These are phyloP conservation scores for Melanogrammus aeglefinus DNA, from an alignment of 2,797 vertebrate genomes.

Conservation along the genomic window DNA sequence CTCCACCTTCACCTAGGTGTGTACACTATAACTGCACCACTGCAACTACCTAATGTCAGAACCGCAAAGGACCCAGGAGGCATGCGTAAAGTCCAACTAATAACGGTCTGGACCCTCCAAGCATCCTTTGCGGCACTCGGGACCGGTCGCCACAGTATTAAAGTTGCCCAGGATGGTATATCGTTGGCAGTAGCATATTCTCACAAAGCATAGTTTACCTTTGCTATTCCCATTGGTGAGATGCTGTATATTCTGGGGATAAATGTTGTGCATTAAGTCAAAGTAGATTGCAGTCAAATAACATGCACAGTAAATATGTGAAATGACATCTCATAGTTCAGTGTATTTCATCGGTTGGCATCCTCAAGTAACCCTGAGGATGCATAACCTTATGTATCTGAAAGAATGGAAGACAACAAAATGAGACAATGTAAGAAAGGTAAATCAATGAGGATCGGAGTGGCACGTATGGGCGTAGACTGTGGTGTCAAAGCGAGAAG, in stretches of 20 bases:
- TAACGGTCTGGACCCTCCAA: no score
- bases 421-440: constrained; percentile 17
- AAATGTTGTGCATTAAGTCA: constrained; percentile 30
- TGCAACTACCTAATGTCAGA: no score
- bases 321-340: constrained; percentile 39
- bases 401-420: constrained; percentile 15
- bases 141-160: not conserved
- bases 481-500: not conserved
- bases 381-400: constrained; percentile 34
- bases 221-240: not conserved
- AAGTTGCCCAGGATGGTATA: not conserved
- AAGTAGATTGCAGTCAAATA: constrained; percentile 35
- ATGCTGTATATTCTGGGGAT: constrained; percentile 11
- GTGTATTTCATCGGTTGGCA: constrained; percentile 31
- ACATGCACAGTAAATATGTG: constrained; percentile 36
- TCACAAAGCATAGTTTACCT: not conserved
- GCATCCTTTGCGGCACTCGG: no score
- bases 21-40: no score
- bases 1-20: no score
- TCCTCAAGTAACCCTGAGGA: constrained; percentile 32
- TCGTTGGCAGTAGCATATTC: not conserved
- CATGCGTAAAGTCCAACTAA: no score
- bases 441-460: constrained; percentile 28
- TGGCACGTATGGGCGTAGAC: constrained; percentile 35
- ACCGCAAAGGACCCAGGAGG: no score